A percentile compares a stretch with the other conserved stretches of the same genome.
phyloP scores from a whole-genome alignment of 2,797 vertebrate species.

The Tokudaia tokunoshimensis region DNA sequence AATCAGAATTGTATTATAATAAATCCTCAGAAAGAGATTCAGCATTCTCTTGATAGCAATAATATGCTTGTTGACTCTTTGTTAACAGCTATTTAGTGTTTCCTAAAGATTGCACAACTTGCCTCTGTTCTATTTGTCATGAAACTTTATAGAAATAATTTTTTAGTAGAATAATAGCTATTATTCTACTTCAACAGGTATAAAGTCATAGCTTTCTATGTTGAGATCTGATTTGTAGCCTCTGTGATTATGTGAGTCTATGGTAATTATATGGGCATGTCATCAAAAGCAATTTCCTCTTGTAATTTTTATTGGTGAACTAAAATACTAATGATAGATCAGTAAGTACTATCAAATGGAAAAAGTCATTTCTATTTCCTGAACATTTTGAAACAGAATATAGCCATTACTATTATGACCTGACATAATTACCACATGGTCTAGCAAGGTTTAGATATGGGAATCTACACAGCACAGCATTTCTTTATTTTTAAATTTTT shows the following conservation, averaged over 20 bases:
- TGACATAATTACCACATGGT: not conserved
- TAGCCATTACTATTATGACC: not conserved
- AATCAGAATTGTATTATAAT: not conserved
- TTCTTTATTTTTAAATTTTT: not conserved
- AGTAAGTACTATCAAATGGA: not conserved
- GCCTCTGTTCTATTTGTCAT: not conserved
- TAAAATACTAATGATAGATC: not conserved
- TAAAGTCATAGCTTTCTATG: constrained; percentile 22
- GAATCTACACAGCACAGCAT: not conserved
- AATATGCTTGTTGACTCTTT: not conserved
- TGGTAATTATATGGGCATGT: not conserved
- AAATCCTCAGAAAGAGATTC: not conserved
- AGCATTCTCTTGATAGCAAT: not conserved
- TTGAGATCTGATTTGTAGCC: not conserved
- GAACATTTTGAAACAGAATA: not conserved
- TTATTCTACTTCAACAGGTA: not conserved
- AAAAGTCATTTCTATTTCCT: not conserved
- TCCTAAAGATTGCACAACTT: not conserved
- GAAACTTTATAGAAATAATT: not conserved
- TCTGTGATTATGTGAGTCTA: not conserved
- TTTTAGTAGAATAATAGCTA: constrained; percentile 4
- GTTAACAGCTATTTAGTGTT: not conserved
- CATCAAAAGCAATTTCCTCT: not conserved
- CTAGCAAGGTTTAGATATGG: not conserved
- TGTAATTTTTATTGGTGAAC: not conserved